Evolutionary conservation across 2,113 vertebrate genomes (phyloP), one percentile per base, ranked within the genome.

Genomic region (Malaclemys terrapin): DNA sequence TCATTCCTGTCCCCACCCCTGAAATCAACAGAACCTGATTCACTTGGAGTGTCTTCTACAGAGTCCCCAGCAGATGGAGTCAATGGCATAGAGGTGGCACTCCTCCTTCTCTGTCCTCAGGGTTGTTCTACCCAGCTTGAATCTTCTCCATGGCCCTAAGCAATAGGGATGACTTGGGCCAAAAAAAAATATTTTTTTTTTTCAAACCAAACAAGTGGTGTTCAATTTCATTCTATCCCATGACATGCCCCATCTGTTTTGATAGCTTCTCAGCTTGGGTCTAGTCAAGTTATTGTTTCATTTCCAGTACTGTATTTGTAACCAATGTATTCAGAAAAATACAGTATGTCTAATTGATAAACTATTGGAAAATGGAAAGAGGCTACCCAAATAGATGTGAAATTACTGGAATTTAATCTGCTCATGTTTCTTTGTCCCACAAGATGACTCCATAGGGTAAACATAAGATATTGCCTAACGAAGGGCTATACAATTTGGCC

Each of bases 301-400:
- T 87, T 91, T 95, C 75, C 85, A 88, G 49, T 92, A 35, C 80
- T 89, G 12, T 47, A n/a, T 87, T 92, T 94, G 14, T 11, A 27
- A 89, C 59, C 27, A 42, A 84, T 3, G 10, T 81, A 85, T 9
- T 35, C 47, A 93, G 31, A 47, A 45, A 45, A 76, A 27, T 45
- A 47, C 24, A 62, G 79, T 29, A 24, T 4, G 5, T 4, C 4
- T 1, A 1, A 69, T 86, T 78, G 50, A 87, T 91, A 82, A 89
- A 94, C 82, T 7, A 45, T 2, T 76, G 42, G 20, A 69, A 76
- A 76, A 47, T 14, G 11, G 12, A 27, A 76, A 45, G 10, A 76
- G 38, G 75, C 10, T 76, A 27, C 42, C 24, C 52, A 12, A 76
- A 76, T 45, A 45, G 10, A 76, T 45, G 20, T 25, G 72, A 76